Evolutionary conservation across 2,888 invertebrate species (phyloP).

Genomic region (Drosophila birchii): DNA sequence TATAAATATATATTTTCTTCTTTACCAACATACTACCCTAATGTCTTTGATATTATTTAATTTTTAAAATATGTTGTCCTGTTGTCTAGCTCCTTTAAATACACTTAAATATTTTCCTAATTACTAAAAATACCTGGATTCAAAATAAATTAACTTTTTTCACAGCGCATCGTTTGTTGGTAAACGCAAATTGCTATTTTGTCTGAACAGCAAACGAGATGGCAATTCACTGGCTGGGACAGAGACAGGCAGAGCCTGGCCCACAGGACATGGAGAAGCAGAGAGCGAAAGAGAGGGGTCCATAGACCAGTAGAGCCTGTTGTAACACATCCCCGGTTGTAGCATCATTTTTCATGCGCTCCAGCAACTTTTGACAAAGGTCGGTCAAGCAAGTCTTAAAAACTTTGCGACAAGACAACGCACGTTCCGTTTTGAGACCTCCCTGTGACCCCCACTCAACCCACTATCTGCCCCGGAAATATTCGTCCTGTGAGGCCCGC

Average conservation of each 20-base stretch:
- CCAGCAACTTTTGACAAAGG: slow-evolving; percentile 81
- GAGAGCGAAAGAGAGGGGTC: neutral
- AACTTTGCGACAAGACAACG: slow-evolving; percentile 80
- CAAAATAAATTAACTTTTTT: neutral
- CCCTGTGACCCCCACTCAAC: neutral
- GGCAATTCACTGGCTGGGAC: slow-evolving; percentile 38
- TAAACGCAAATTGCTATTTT: slow-evolving; percentile 81
- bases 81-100: too few species aligned
- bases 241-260: slow-evolving; percentile 17
- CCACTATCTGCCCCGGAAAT: slow-evolving; percentile 8
- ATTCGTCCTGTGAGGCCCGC: slow-evolving; percentile 37
- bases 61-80: too few species aligned
- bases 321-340: slow-evolving; percentile 67
- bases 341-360: slow-evolving; percentile 81
- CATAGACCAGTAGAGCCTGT: slow-evolving; percentile 15
- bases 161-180: slow-evolving; percentile 60
- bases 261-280: neutral
- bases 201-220: slow-evolving; percentile 56
- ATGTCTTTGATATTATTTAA: neutral
- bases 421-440: slow-evolving; percentile 66
- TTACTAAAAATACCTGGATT: neutral
- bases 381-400: slow-evolving; percentile 81
- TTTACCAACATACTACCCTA: neutral
- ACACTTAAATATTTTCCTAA: neutral
- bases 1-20: neutral